These are phyloP conservation scores for Phania funesta DNA, from an alignment of 2,888 invertebrate species.

Conservation along the genomic window DNA sequence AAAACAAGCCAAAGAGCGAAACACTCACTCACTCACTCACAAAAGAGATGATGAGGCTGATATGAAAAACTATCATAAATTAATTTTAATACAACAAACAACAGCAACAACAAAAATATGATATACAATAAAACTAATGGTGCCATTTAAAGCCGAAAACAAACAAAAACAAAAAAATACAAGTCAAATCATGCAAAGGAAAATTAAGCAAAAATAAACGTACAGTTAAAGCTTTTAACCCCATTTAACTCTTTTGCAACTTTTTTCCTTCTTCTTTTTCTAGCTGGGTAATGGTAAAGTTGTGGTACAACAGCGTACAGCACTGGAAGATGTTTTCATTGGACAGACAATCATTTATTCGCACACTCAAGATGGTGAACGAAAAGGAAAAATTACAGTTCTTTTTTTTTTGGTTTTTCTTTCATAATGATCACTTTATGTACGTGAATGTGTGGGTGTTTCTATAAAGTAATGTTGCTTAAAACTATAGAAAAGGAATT, in stretches of 20 bases:
- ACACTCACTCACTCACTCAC: neutral
- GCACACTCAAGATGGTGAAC: neutral
- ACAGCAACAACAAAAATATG: conserved; percentile 11
- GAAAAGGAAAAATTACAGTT: conserved; percentile 30
- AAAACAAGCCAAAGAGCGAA: conserved; percentile 2
- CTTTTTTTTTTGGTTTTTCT: conserved; percentile 29
- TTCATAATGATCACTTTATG: conserved; percentile 46
- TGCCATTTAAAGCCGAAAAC: conserved; percentile 60
- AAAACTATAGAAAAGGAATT: conserved; percentile 6
- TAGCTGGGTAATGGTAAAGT: conserved; percentile 35
- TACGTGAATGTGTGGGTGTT: conserved; percentile 36
- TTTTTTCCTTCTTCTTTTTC: conserved; percentile 7
- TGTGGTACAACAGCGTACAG: conserved; percentile 19
- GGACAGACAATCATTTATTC: conserved; percentile 19
- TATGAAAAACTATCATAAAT: conserved; percentile 57
- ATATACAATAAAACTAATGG: conserved; percentile 64
- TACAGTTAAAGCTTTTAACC: conserved; percentile 67
- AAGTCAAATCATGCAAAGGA: conserved; percentile 20
- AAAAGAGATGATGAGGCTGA: conserved; percentile 18
- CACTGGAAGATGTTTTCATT: conserved; percentile 27
- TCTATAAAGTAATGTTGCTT: neutral
- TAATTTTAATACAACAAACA: conserved; percentile 48
- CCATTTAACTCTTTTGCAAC: conserved; percentile 54
- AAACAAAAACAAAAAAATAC: conserved; percentile 54
- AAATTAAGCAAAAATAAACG: conserved; percentile 56